Evolutionary conservation across 2,113 vertebrate species (phyloP), one percentile per base, ranked within the genome.

Genomic region (Alouatta palliata): DNA sequence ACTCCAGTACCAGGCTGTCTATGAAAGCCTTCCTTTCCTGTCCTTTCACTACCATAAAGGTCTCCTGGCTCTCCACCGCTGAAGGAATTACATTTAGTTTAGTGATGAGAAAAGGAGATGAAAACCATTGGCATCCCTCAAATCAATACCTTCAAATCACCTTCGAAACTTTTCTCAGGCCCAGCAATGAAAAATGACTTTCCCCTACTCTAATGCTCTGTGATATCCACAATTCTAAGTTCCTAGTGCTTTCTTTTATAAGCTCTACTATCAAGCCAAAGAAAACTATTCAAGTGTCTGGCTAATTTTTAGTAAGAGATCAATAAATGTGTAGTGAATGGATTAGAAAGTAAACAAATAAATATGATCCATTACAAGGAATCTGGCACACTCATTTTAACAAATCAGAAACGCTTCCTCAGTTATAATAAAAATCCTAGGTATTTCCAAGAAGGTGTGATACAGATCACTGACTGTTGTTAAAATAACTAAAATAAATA

Each of bases 131-230:
- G 70, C 70, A 84, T 61, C 32, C 64, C n/a, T 81, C 54, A 90
- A 92, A 87, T 91, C 82, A 95, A 89, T 91, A 91, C 35, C 71
- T 75, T 9, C 61, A 82, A n/a, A 45, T 86, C 71, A 76, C 37
- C 43, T 84, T 84, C 6, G 17, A 93, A 95, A 91, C 35, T 61
- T 14, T 96, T 64, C 61, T 84, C n/a, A 91, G 64, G 54, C 75
- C 17, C 20, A 70, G 77, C 70, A 87, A 88, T 54, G 76, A 91
- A 96, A 75, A 90, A 75, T 92, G 10, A 45, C 87, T 71, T 94
- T 54, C 75, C 37, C 25, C n/a, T 64, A 81, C 70, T 35, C 71
- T 76, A 87, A 70, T 40, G n/a, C 21, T 93, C 81, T 75, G 4
- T 73, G 86, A 86, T 10, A 86, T 10, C 5, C 52, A 80, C 47